These are phyloP conservation scores for Rosalia funebris DNA, from an alignment of 2,888 invertebrate species.

Conservation along the genomic window DNA sequence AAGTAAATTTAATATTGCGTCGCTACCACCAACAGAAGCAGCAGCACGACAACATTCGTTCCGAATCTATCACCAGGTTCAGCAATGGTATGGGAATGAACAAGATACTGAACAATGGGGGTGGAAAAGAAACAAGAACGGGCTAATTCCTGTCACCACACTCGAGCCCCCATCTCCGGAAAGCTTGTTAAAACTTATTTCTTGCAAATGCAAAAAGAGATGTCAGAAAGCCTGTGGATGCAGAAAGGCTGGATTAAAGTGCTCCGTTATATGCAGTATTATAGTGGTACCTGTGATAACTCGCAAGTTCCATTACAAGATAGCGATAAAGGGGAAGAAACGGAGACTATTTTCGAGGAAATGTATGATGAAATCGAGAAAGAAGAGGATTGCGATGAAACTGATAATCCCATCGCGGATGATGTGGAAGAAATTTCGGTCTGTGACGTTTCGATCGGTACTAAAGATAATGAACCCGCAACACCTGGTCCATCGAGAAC, in stretches of 20 bases:
- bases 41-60: conserved; percentile 37
- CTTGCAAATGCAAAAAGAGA: not conserved
- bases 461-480: conserved; percentile 7
- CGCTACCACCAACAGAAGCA: conserved; percentile 36
- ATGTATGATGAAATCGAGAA: conserved; percentile 40
- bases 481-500: conserved; percentile 6
- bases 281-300: conserved; percentile 41
- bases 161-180: conserved; percentile 7
- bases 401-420: conserved; percentile 9
- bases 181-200: conserved; percentile 8
- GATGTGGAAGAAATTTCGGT: conserved; percentile 16
- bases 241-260: not conserved
- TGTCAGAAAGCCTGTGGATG: not conserved
- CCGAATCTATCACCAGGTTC: conserved; percentile 40
- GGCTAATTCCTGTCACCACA: conserved; percentile 23
- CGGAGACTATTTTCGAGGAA: conserved; percentile 39
- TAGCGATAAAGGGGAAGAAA: conserved; percentile 48
- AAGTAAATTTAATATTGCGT: too few species aligned
- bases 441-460: conserved; percentile 15
- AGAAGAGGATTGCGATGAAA: conserved; percentile 19
- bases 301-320: conserved; percentile 36
- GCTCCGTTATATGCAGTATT: conserved; percentile 19
- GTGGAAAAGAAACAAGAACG: conserved; percentile 39
- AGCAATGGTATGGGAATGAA: conserved; percentile 35
- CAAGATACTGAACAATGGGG: conserved; percentile 36